Evolutionary conservation across 37 sponge, comb jelly and placozoan species (phyloP).

Genomic region (Geodia barretti): DNA sequence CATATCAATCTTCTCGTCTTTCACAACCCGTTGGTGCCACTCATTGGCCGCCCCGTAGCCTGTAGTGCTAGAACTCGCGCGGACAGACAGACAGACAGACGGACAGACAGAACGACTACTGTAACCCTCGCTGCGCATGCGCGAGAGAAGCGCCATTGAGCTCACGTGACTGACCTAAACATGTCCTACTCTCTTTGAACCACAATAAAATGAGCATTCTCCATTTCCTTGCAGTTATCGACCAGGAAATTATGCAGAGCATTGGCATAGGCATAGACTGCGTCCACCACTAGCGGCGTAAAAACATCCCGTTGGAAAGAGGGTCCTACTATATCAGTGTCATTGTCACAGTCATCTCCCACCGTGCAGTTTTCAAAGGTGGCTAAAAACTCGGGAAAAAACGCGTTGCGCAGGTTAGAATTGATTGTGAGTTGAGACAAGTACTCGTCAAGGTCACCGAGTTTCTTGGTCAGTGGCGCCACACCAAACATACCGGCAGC

Average conservation of each 20-base stretch:
- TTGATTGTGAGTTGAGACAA: slow-evolving; percentile 60
- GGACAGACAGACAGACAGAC: too few relatives aligned
- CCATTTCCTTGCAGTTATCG: slow-evolving; percentile 75
- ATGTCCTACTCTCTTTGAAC: slow-evolving; percentile 29
- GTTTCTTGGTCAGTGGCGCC: slow-evolving; percentile 46
- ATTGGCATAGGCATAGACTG: slow-evolving; percentile 78
- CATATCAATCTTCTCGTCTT: too few relatives aligned
- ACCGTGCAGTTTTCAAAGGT: slow-evolving; percentile 44
- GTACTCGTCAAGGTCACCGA: slow-evolving; percentile 52
- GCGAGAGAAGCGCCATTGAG: slow-evolving; percentile 45
- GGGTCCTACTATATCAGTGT: slow-evolving; percentile 4
- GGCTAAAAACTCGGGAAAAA: slow-evolving; percentile 75
- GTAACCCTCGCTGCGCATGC: too few relatives aligned
- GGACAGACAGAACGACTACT: too few relatives aligned
- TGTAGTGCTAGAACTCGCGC: too few relatives aligned
- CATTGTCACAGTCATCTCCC: neutral
- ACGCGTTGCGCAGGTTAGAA: slow-evolving; percentile 67
- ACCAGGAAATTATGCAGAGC: slow-evolving; percentile 74
- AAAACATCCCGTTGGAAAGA: slow-evolving; percentile 56
- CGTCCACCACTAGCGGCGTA: slow-evolving; percentile 82
- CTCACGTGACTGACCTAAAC: slow-evolving; percentile 30
- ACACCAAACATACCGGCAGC: slow-evolving; percentile 55
- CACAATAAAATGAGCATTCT: slow-evolving; percentile 16
- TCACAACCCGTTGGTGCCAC: too few relatives aligned
- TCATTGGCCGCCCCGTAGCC: too few relatives aligned